Percentiles rank a stretch among this genome's conserved stretches.
These are phyloP conservation scores for Rhagoletis zephyria DNA, from an alignment of 1,140 invertebrate genomes.

Conservation along the genomic window DNA sequence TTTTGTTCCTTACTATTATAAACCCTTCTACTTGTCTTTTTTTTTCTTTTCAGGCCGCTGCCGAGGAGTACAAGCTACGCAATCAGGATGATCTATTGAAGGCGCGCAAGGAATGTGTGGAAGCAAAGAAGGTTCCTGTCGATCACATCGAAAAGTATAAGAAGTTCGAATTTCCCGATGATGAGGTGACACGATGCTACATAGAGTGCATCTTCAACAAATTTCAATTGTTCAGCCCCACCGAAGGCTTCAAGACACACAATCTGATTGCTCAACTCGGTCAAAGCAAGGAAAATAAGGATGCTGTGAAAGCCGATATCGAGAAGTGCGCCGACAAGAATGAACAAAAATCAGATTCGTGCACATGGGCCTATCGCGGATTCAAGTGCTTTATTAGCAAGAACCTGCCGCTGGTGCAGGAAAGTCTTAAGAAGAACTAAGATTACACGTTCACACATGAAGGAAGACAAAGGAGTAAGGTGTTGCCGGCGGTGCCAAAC, in stretches of 20 bases:
- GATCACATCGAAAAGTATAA: constrained; percentile 69
- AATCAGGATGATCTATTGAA: constrained; percentile 68
- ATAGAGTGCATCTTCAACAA: constrained; percentile 71
- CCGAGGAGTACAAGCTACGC: constrained; percentile 69
- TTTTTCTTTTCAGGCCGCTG: constrained; percentile 61
- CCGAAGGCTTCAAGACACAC: constrained; percentile 69
- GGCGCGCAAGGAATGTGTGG: constrained; percentile 68
- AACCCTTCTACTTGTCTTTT: not conserved
- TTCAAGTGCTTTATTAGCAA: constrained; percentile 72
- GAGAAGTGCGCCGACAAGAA: constrained; percentile 72
- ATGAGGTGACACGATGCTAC: constrained; percentile 71
- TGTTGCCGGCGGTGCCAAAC: constrained; percentile 4
- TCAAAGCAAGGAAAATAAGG: constrained; percentile 66
- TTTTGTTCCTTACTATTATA: too few species aligned
- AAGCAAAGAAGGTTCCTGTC: constrained; percentile 66
- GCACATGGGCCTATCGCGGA: constrained; percentile 69
- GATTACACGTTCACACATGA: constrained; percentile 47
- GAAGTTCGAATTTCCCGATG: constrained; percentile 71
- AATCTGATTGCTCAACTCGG: constrained; percentile 70
- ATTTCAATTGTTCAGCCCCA: constrained; percentile 69
- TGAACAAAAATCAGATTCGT: constrained; percentile 67
- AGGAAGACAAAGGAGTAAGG: not conserved
- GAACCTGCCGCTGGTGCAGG: constrained; percentile 70
- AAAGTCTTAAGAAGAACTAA: constrained; percentile 70
- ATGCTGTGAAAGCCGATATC: constrained; percentile 66